phyloP scores from a whole-genome alignment of 1,140 invertebrate genomes.

The Macrocentrus cingulum region DNA sequence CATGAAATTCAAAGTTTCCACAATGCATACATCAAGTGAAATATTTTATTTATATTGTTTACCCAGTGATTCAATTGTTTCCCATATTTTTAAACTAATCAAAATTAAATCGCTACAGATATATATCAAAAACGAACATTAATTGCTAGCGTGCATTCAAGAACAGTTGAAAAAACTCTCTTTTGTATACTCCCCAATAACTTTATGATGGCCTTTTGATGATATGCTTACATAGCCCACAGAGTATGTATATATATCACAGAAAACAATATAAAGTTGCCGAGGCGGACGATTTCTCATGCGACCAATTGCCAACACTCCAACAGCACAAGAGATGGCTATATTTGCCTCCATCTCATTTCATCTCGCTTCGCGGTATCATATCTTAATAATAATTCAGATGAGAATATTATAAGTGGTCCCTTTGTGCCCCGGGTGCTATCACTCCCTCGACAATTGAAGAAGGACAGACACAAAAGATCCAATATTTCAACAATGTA shows the following conservation, averaged over 20 bases:
- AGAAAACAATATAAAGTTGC: no score
- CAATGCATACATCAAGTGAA: conserved; percentile 11
- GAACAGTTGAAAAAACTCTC: no score
- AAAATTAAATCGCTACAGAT: no score
- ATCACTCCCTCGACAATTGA: neutral
- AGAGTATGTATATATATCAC: no score
- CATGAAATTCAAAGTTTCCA: conserved; percentile 25
- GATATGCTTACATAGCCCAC: no score
- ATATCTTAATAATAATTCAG: conserved; percentile 12
- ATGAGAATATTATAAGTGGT: conserved; percentile 1
- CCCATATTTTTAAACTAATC: no score
- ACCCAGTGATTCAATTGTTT: conserved; percentile 13
- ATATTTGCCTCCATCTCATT: conserved; percentile 7
- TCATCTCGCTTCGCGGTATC: neutral
- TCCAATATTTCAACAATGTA: conserved; percentile 5
- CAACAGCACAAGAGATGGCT: no score
- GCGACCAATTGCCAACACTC: no score
- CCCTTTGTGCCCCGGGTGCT: neutral
- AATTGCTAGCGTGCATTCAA: no score
- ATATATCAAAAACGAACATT: no score
- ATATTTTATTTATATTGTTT: conserved; percentile 23
- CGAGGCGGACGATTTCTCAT: no score
- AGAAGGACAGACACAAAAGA: neutral
- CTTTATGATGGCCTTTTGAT: neutral
- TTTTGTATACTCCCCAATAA: neutral